A percentile compares a stretch with the other conserved stretches of the same genome.
These are phyloP conservation scores for Larimichthys polyactis DNA, from an alignment of 2,113 vertebrate genomes.

Conservation along the genomic window DNA sequence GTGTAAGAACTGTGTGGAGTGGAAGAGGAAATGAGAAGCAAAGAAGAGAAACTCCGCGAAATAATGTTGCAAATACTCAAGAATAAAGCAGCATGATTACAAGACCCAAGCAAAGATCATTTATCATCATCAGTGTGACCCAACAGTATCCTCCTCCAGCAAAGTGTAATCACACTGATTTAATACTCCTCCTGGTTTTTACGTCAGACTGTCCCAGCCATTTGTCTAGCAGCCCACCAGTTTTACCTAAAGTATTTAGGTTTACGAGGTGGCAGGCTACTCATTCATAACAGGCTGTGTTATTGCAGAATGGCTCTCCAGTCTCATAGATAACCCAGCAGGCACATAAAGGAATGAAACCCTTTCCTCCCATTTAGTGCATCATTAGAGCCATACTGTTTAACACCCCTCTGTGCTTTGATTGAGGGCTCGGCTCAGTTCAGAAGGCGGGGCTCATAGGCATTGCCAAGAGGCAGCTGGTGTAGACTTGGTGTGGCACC, in stretches of 20 bases:
- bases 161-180: slow-evolving; percentile 33
- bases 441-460: slow-evolving; percentile 20
- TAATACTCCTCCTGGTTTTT: slow-evolving; percentile 52
- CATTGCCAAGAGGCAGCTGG: slow-evolving; percentile 51
- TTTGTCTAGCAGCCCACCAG: slow-evolving; percentile 39
- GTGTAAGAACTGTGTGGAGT: neutral
- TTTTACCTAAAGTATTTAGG: slow-evolving; percentile 47
- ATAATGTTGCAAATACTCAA: neutral
- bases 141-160: slow-evolving; percentile 19
- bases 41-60: slow-evolving; percentile 7
- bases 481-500: slow-evolving; percentile 36
- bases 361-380: slow-evolving; percentile 53
- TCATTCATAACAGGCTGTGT: slow-evolving; percentile 31
- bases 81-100: slow-evolving; percentile 33
- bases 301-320: slow-evolving; percentile 37
- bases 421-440: slow-evolving; percentile 47
- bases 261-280: neutral
- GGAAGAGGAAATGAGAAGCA: slow-evolving; percentile 7
- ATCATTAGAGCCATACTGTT: slow-evolving; percentile 57
- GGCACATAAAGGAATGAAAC: slow-evolving; percentile 25
- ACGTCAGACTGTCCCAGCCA: slow-evolving; percentile 16
- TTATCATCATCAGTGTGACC: slow-evolving; percentile 48
- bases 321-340: slow-evolving; percentile 43
- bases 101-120: slow-evolving; percentile 34
- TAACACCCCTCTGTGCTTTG: slow-evolving; percentile 48